Base-by-base conservation (phyloP, 2,888 invertebrate genomes). In the Chloroclystis v-ata region DNA sequence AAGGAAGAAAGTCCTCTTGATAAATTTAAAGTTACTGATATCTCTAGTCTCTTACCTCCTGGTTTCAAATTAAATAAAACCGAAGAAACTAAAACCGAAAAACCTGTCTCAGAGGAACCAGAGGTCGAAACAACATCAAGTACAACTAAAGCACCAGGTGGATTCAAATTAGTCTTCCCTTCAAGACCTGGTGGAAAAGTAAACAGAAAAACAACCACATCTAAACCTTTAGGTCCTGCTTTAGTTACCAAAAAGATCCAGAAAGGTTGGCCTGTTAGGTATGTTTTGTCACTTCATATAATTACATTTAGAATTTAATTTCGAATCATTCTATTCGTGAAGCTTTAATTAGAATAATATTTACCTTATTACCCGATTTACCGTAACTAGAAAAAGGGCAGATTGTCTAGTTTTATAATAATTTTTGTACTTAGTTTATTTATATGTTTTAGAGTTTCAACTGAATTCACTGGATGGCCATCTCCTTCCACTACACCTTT, bases 401-500 rank as follows among this genome's bases (percentile, higher is more conserved):
- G n/a, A n/a, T n/a, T n/a, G n/a, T n/a, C n/a, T n/a, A n/a, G n/a
- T n/a, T n/a, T n/a, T n/a, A n/a, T n/a, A n/a, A n/a, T n/a, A n/a
- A n/a, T n/a, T n/a, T n/a, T n/a, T n/a, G n/a, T n/a, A n/a, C n/a
- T n/a, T n/a, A n/a, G n/a, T n/a, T n/a, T n/a, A n/a, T n/a, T 20
- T 2, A 20, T 20, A 20, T 20, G 33, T 73, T 82, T 29, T 65
- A 94, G 94, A 78, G 93, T 93, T 13, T 94, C 95, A 6, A 96
- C 96, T 11, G 95, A 95, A 75, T 96, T 96, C 64, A 96, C 95
- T 9, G 96, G 96, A 10, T 96, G 96, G 96, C 95, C 96, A 8
- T 94, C 95, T 0, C 93, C 95, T 4, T 94, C 96, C 1, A 95
- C 96, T 0, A 95, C 95, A 0, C 95, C 95, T 0, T 92, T 95